These are phyloP conservation scores for Rynchops niger DNA, from an alignment of 2,113 vertebrate species.

Conservation along the genomic window DNA sequence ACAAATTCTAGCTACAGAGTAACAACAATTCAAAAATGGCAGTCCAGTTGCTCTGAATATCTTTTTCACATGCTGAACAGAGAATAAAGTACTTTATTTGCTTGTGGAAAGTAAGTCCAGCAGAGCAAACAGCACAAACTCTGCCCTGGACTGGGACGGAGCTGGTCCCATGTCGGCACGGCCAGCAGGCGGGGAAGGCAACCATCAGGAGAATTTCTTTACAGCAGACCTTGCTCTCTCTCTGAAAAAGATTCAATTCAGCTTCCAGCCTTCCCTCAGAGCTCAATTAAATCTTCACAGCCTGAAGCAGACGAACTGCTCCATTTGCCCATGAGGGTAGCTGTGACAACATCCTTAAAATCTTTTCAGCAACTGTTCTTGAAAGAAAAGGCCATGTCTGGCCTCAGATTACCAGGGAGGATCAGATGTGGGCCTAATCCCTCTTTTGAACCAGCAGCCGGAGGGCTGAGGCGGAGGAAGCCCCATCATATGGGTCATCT, in stretches of 20 bases:
- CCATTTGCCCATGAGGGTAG: not conserved
- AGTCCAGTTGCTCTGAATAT: not conserved
- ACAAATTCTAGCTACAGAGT: not conserved
- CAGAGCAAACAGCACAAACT: not conserved
- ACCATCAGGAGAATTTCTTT: not conserved
- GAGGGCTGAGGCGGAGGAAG: not conserved
- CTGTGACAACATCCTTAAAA: slow-evolving; percentile 11
- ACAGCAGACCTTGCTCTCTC: not conserved
- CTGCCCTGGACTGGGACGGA: not conserved
- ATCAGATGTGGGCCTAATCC: not conserved
- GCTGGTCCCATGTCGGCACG: rapidly evolving
- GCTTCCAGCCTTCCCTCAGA: not conserved
- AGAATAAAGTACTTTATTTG: not conserved
- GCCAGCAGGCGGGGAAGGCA: not conserved
- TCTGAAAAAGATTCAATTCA: not conserved
- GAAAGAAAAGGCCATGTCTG: not conserved
- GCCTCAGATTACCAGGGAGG: not conserved
- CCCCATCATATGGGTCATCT: not conserved
- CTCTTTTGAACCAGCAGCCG: not conserved
- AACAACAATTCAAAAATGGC: not conserved
- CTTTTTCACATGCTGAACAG: not conserved
- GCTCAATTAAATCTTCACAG: slow-evolving; percentile 45
- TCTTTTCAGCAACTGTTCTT: not conserved
- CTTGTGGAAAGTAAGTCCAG: not conserved
- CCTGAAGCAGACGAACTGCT: slow-evolving; percentile 9